Percentiles rank a stretch among this genome's conserved stretches.
These are phyloP conservation scores for Propsilocerus akamusi DNA, from an alignment of 1,140 invertebrate species.

Conservation along the genomic window DNA sequence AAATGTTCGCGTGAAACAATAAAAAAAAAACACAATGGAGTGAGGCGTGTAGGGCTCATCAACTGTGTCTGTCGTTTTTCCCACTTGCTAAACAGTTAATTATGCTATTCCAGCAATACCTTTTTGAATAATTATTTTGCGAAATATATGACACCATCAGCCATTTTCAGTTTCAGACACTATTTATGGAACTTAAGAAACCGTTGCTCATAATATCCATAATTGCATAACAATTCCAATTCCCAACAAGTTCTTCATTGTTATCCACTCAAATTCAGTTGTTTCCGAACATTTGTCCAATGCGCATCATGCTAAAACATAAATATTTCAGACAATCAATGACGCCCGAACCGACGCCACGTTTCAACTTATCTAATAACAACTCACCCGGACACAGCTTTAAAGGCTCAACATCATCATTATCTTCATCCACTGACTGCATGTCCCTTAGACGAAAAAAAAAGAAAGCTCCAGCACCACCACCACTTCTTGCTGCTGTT, in stretches of 20 bases:
- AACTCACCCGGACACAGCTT: constrained; percentile 3
- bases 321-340: constrained; percentile 11
- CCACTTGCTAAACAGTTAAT: no score
- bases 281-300: no score
- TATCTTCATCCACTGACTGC: constrained; percentile 12
- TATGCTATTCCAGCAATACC: no score
- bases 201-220: no score
- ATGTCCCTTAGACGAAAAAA: constrained; percentile 22
- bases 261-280: no score
- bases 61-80: neutral
- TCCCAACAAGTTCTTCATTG: no score
- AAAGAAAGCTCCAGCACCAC: constrained; percentile 21
- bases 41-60: neutral
- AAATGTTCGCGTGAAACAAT: neutral
- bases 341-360: constrained; percentile 26
- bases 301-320: constrained; percentile 11
- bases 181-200: no score
- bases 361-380: constrained; percentile 3
- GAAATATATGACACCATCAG: no score
- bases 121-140: no score
- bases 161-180: no score
- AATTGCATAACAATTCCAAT: no score
- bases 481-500: constrained; percentile 11
- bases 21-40: no score
- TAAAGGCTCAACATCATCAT: constrained; percentile 13